Conservation (phyloP, 2,888 invertebrate genomes). For the Drosophila borborema region DNA sequence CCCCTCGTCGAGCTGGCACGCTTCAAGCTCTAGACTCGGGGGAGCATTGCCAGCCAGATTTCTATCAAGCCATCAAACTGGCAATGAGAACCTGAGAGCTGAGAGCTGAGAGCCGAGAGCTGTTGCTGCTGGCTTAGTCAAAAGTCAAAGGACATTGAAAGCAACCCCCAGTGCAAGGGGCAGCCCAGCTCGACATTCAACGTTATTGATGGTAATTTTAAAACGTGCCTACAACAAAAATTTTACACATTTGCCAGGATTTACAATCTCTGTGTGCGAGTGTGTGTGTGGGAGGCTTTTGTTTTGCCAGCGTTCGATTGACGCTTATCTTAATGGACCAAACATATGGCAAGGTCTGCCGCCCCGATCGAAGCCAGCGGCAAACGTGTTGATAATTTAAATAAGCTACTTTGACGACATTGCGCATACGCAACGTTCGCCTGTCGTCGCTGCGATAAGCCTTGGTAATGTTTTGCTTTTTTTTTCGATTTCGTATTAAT, state of each 20-base stretch:
- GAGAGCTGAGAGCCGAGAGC: conserved; percentile 16
- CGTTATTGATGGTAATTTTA: conserved; percentile 82
- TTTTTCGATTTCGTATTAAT: conserved; percentile 71
- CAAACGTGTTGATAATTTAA: conserved; percentile 81
- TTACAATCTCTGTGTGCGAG: conserved; percentile 64
- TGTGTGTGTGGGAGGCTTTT: conserved; percentile 34
- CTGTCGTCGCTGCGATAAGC: conserved; percentile 73
- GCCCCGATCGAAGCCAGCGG: background rate
- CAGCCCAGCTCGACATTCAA: conserved; percentile 38
- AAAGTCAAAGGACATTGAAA: conserved; percentile 63
- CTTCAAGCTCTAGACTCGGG: background rate
- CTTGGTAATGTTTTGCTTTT: conserved; percentile 68
- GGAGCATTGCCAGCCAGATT: conserved; percentile 49
- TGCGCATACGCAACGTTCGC: conserved; percentile 76
- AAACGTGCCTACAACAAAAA: conserved; percentile 77
- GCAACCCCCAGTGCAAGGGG: conserved; percentile 13
- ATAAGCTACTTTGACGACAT: conserved; percentile 79
- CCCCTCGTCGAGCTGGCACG: conserved; percentile 17
- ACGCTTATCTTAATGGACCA: conserved; percentile 81
- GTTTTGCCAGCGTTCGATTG: conserved; percentile 69
- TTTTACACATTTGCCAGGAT: conserved; percentile 80
- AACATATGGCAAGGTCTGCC: conserved; percentile 68
- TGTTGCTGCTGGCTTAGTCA: conserved; percentile 49
- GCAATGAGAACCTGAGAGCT: conserved; percentile 48
- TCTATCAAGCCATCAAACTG: conserved; percentile 79